Evolutionary conservation across 2,113 vertebrate genomes (phyloP).

Genomic region (Ifrita kowaldi): DNA sequence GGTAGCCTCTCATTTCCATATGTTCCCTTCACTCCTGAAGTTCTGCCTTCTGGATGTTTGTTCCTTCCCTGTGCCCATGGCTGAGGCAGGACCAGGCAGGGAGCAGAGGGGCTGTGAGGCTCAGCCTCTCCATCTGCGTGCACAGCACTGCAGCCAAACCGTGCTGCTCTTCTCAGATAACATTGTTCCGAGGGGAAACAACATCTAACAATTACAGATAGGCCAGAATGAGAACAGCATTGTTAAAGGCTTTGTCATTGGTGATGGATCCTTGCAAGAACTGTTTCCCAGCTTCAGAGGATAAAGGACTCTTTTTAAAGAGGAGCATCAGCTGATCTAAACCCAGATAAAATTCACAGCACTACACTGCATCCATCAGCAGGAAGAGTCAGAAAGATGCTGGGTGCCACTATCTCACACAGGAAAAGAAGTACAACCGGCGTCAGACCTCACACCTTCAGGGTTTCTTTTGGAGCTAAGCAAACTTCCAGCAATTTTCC

Average conservation of each 20-base stretch:
- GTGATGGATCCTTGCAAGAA: neutral
- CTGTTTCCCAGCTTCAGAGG: neutral
- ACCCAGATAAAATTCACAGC: neutral
- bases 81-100: neutral
- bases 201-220: neutral
- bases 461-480: neutral
- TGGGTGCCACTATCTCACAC: neutral
- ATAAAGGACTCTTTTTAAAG: neutral
- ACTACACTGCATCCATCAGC: neutral
- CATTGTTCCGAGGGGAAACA: neutral
- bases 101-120: neutral
- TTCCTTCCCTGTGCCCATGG: neutral
- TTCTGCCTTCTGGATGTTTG: neutral
- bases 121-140: neutral
- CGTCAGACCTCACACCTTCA: neutral
- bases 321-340: neutral
- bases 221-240: neutral
- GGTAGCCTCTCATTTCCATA: accelerated
- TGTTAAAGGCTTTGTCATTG: neutral
- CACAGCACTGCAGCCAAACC: neutral
- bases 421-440: no score
- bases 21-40: neutral
- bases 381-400: neutral
- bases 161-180: neutral
- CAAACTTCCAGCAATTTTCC: neutral